Conservation (phyloP, 2,888 invertebrate genomes). For the Tetramorium bicarinatum region DNA sequence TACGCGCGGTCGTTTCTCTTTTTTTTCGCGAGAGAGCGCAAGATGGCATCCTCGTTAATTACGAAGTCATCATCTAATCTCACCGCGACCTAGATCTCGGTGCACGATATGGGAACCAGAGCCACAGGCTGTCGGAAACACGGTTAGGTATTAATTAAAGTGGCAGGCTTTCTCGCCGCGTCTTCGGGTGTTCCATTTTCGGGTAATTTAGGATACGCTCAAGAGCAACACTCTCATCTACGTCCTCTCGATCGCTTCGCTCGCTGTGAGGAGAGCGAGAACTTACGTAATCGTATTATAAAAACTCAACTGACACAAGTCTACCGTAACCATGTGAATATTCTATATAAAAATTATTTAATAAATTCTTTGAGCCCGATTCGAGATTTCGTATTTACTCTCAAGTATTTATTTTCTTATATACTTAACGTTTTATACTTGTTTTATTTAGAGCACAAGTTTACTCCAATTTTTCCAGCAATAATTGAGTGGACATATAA, state of each 20-base stretch:
- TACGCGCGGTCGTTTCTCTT: neutral
- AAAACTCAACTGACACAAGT: slow-evolving; percentile 7
- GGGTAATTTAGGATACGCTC: slow-evolving; percentile 46
- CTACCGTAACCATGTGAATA: neutral
- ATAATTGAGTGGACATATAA: neutral
- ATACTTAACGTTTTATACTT: neutral
- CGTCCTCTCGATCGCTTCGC: slow-evolving; percentile 18
- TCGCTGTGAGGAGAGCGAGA: neutral
- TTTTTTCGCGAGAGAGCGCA: neutral
- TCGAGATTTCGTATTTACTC: neutral
- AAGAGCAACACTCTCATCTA: slow-evolving; percentile 24
- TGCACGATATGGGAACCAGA: slow-evolving; percentile 48
- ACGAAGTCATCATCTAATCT: slow-evolving; percentile 56
- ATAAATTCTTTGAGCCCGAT: neutral
- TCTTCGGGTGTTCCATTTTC: slow-evolving; percentile 50
- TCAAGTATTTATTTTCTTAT: neutral
- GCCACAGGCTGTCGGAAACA: slow-evolving; percentile 56
- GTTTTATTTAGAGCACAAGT: neutral
- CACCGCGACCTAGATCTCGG: slow-evolving; percentile 48
- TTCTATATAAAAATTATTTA: neutral
- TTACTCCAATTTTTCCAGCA: neutral
- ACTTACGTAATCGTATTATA: neutral
- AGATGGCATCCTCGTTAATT: slow-evolving; percentile 54
- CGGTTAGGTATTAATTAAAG: slow-evolving; percentile 57
- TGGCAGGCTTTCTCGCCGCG: slow-evolving; percentile 44